Base-by-base conservation (phyloP, 64 coral and sea anemone genomes). In the Orbicella faveolata region DNA sequence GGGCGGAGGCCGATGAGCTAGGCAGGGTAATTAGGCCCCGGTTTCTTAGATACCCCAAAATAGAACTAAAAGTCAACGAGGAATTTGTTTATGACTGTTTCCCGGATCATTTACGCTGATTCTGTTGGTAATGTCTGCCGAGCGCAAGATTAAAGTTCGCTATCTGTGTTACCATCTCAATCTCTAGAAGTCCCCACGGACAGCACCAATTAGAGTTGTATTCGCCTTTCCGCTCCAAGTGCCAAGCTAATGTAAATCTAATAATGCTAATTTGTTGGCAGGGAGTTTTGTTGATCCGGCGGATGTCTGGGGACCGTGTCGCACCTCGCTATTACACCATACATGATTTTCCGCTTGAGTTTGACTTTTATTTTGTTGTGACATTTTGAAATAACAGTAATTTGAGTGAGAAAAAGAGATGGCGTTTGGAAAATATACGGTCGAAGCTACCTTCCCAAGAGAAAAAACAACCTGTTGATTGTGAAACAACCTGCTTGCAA, bases 381-480 rank as follows among this genome's bases (percentile, higher is more conserved):
- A 72, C 62, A 20, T 12, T 30, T 72, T 19, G 39, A 73, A 73
- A 36, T 34, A 35, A 75, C 36, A 17, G 57, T 11, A 16, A 21
- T 6, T 61, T 48, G 57, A 25, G 18, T 10, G 54, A 52, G 34
- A 63, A 76, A 61, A 83, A 39, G 20, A 12, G 35, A 30, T 68
- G 18, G 61, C 37, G 44, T 75, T 84, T n/a, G 26, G 55, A 79
- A 36, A 63, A 75, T 83, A 89, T 75, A 83, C 77, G 62, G 36
- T 70, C 30, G 17, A 63, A 61, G 67, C 74, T 91, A 75, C 83
- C 80, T 92, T 92, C 84, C 62, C 63, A 54, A 92, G 44, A 51
- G 74, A 74, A 92, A 87, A 48, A 80, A 79, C 95, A 96, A 96
- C 95, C 95, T 96, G 95, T 96, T 96, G 95, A 96, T 78, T 91